Conservation (phyloP, 1,140 invertebrate species). For the Drosophila mauritiana region DNA sequence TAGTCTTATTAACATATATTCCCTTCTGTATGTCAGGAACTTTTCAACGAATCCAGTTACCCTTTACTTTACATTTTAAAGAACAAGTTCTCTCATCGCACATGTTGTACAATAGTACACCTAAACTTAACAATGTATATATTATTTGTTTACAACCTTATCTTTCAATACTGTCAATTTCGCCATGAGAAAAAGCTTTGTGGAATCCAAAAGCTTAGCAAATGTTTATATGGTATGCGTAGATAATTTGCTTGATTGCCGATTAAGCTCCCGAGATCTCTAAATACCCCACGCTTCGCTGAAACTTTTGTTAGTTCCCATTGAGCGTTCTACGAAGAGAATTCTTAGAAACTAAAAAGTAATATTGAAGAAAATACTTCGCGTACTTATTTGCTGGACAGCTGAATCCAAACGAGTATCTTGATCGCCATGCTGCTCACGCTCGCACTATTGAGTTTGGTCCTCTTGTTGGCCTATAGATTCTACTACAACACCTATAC, state of each 20-base stretch:
- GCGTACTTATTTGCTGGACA: background rate
- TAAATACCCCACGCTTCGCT: background rate
- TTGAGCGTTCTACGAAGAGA: background rate
- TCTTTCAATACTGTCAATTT: constrained; percentile 12
- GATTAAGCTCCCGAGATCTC: background rate
- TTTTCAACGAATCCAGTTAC: too few species aligned
- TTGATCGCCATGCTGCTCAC: constrained; percentile 17
- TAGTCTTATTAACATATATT: too few species aligned
- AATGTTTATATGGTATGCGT: background rate
- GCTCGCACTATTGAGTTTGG: constrained; percentile 41
- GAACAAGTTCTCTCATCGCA: too few species aligned
- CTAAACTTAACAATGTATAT: too few species aligned
- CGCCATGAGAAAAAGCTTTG: background rate
- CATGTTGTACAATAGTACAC: too few species aligned
- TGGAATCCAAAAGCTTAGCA: background rate
- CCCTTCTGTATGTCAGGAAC: too few species aligned
- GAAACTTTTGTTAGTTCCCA: constrained; percentile 5
- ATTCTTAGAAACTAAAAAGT: background rate
- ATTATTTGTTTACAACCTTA: background rate
- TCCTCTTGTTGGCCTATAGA: constrained; percentile 25
- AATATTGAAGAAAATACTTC: background rate
- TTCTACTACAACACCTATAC: constrained; percentile 59
- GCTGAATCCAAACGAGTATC: background rate
- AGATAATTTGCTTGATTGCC: background rate
- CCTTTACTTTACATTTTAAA: too few species aligned